A percentile compares a stretch with the other conserved stretches of the same genome.
Conservation (phyloP, 2,797 vertebrate genomes). For the Poeciliopsis presidionis region DNA sequence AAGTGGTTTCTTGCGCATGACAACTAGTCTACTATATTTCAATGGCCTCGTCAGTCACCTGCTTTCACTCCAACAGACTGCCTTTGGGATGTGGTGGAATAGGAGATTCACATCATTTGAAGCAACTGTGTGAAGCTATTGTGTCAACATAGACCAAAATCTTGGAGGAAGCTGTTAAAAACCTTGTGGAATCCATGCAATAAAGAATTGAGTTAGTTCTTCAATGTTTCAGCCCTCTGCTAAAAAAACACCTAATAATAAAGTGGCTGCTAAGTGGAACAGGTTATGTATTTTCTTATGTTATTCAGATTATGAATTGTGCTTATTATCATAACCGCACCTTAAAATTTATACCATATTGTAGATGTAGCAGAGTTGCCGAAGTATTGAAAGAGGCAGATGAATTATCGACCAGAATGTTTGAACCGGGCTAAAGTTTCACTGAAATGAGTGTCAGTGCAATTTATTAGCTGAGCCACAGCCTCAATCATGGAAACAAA, state of each 20-base stretch:
- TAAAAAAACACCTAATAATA: not conserved
- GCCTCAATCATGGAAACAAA: constrained; percentile 47
- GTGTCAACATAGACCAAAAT: not conserved
- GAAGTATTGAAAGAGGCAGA: constrained; percentile 12
- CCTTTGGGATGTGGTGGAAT: not conserved
- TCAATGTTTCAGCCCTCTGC: not conserved
- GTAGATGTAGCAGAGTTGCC: not conserved
- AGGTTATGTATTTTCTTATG: not conserved
- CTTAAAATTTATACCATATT: not conserved
- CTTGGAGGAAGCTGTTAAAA: not conserved
- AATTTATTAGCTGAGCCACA: constrained; percentile 51
- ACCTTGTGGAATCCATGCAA: not conserved
- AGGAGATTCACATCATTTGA: not conserved
- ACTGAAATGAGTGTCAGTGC: constrained; percentile 37
- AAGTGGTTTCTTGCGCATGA: not conserved
- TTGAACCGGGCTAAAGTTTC: constrained; percentile 30
- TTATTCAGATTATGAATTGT: not conserved
- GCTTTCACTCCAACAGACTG: not conserved
- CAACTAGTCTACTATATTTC: not conserved
- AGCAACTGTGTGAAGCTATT: not conserved
- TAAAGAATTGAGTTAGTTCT: not conserved
- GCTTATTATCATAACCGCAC: not conserved
- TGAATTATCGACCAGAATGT: constrained; percentile 7
- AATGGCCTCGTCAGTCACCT: not conserved
- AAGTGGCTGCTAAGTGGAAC: not conserved